These are phyloP conservation scores for Caenorhabditis sp. DNA, from an alignment of 2,888 invertebrate species.

Conservation along the genomic window DNA sequence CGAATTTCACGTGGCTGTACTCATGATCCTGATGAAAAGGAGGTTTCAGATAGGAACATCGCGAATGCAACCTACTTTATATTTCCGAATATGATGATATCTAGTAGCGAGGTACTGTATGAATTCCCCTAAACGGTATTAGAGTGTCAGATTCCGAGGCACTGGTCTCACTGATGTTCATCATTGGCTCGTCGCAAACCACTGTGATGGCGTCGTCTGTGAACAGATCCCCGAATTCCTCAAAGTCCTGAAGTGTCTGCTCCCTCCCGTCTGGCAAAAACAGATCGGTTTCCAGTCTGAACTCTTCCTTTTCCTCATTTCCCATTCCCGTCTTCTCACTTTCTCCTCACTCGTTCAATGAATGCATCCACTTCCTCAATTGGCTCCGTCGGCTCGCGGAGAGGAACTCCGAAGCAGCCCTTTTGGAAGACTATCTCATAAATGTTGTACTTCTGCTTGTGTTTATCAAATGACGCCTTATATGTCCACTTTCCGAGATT, in stretches of 20 bases:
- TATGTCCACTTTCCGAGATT: slow-evolving; percentile 7
- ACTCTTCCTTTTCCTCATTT: not conserved
- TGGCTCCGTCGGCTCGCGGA: slow-evolving; percentile 4
- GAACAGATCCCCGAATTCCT: slow-evolving; percentile 23
- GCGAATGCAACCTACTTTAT: not conserved
- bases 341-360: slow-evolving; percentile 14
- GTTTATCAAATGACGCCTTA: slow-evolving; percentile 3
- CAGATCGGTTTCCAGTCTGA: slow-evolving; percentile 7
- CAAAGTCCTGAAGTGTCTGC: slow-evolving; percentile 8
- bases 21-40: slow-evolving; percentile 13
- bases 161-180: not conserved
- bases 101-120: no score
- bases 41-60: no score
- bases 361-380: slow-evolving; percentile 15
- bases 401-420: not conserved
- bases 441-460: not conserved
- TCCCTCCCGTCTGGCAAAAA: slow-evolving; percentile 11
- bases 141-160: not conserved
- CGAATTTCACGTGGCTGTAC: not conserved
- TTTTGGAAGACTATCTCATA: no score
- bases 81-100: slow-evolving; percentile 4
- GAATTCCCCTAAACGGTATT: no score
- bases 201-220: slow-evolving; percentile 5
- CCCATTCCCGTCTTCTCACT: not conserved
- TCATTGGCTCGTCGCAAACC: slow-evolving; percentile 10